Conservation (phyloP, 2,113 vertebrate genomes). For the Corythaixoides concolor region DNA sequence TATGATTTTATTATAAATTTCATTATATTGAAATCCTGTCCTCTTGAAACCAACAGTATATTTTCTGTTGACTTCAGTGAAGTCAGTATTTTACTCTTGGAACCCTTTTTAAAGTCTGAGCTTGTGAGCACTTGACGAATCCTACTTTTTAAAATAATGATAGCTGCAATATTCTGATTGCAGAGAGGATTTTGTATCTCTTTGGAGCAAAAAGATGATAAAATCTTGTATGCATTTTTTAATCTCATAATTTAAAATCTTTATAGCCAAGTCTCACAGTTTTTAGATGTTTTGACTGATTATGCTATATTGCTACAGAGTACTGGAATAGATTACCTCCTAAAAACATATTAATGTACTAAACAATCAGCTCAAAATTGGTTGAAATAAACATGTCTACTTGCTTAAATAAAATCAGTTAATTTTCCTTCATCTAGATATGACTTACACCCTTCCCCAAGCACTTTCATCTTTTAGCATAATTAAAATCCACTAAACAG, state of each 20-base stretch:
- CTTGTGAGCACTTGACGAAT: neutral
- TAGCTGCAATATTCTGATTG: neutral
- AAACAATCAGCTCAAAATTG: slow-evolving; percentile 20
- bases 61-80: neutral
- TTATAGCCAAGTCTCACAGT: neutral
- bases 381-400: slow-evolving; percentile 31
- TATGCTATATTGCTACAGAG: neutral
- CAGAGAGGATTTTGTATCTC: neutral
- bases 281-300: neutral
- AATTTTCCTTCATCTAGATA: slow-evolving; percentile 2
- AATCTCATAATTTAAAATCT: neutral
- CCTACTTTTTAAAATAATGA: neutral
- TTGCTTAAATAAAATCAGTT: slow-evolving; percentile 25
- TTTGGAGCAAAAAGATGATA: neutral
- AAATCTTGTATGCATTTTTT: neutral
- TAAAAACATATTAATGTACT: neutral
- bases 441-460: neutral
- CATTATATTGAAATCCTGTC: neutral
- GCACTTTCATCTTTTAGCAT: slow-evolving; percentile 11
- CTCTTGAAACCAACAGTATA: neutral
- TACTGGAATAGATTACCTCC: neutral
- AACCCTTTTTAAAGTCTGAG: neutral
- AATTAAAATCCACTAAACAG: slow-evolving; percentile 58
- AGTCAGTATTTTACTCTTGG: neutral
- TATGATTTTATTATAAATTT: neutral